Conservation (phyloP, 1,140 invertebrate species). For the Asobara japonica region DNA sequence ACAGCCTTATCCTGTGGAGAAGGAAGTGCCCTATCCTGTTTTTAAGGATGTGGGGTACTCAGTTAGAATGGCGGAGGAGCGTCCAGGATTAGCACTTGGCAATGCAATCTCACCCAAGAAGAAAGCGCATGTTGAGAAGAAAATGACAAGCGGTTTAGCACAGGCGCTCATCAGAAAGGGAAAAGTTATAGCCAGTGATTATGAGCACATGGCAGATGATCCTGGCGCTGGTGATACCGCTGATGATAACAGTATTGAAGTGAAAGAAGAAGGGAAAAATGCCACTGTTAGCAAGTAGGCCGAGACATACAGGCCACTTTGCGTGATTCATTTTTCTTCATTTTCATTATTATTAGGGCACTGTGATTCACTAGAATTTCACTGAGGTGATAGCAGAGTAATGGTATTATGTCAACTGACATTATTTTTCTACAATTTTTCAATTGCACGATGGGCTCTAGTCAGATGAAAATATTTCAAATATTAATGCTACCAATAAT, state of each 20-base stretch:
- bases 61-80: constrained; percentile 61
- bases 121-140: background rate
- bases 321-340: background rate
- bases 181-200: background rate
- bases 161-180: background rate
- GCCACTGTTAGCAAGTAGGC: background rate
- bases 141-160: background rate
- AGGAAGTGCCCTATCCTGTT: constrained; percentile 57
- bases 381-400: background rate
- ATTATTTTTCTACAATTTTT: background rate
- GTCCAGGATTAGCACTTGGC: constrained; percentile 34
- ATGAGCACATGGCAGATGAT: background rate
- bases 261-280: background rate
- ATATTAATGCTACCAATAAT: background rate
- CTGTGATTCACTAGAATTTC: background rate
- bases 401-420: constrained; percentile 1
- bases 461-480: background rate
- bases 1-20: constrained; percentile 68
- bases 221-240: background rate
- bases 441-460: background rate
- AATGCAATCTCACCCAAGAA: constrained; percentile 34
- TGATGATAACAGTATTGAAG: background rate
- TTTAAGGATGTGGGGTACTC: constrained; percentile 67
- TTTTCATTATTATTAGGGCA: constrained; percentile 1
- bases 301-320: background rate